Percentiles rank a stretch among this genome's conserved stretches.
These are phyloP conservation scores for Ambastaia sidthimunki DNA, from an alignment of 2,797 vertebrate genomes.

Conservation along the genomic window DNA sequence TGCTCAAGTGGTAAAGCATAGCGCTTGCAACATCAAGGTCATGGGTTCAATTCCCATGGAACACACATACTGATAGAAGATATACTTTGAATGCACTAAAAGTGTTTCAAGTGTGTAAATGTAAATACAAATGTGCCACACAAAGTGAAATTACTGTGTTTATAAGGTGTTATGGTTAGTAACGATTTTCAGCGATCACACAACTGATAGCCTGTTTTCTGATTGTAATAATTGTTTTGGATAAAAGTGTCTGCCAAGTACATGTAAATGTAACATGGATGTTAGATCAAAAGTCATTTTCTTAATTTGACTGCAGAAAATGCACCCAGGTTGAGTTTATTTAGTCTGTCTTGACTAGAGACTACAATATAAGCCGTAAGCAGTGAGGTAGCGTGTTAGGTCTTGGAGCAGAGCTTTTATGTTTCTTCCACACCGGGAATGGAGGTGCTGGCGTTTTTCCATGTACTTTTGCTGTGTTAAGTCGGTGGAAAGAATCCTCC, in stretches of 20 bases:
- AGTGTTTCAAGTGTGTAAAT: no score
- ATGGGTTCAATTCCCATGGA: background rate
- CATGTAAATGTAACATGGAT: conserved; percentile 7
- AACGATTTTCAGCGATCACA: no score
- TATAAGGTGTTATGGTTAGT: no score
- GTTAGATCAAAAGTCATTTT: background rate
- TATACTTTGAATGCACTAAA: background rate
- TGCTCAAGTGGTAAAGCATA: background rate
- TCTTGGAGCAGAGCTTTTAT: background rate
- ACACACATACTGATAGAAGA: background rate
- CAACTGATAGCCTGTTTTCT: no score
- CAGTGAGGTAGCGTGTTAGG: background rate
- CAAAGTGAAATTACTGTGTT: no score
- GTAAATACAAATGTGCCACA: no score
- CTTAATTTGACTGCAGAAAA: no score
- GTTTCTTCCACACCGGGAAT: conserved; percentile 47
- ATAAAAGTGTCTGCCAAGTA: no score
- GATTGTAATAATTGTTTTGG: no score
- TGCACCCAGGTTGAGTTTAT: background rate
- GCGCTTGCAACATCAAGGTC: background rate
- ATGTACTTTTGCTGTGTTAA: conserved; percentile 9
- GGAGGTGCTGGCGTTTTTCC: background rate
- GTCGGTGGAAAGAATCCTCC: background rate
- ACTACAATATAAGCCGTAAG: background rate
- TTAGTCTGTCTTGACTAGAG: background rate